These are phyloP conservation scores for Smutsia temminckii DNA, from an alignment of 2,797 vertebrate genomes.

Conservation along the genomic window DNA sequence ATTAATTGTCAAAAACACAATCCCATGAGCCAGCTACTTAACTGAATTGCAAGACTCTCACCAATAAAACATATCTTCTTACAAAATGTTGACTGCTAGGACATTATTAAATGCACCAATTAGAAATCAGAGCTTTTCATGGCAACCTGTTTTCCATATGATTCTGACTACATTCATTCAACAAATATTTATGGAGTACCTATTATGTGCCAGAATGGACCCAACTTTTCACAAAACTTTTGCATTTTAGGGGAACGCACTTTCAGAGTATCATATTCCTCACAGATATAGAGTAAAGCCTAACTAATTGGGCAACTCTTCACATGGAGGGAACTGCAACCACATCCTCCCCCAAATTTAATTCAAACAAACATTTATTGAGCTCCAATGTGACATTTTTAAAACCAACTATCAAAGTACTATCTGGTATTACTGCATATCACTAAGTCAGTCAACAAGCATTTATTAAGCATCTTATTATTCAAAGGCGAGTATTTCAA, in stretches of 20 bases:
- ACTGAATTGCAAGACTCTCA: background rate
- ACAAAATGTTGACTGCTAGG: background rate
- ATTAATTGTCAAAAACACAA: constrained; percentile 46
- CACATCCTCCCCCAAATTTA: background rate
- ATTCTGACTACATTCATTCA: constrained; percentile 16
- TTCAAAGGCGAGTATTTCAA: background rate
- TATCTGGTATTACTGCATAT: background rate
- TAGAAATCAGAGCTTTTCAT: background rate
- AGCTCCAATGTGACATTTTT: background rate
- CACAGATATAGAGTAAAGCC: background rate
- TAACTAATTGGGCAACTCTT: background rate
- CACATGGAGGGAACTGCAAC: background rate
- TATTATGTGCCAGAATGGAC: background rate
- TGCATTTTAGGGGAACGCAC: background rate
- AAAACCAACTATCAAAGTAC: constrained; percentile 20
- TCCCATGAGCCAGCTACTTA: constrained; percentile 50
- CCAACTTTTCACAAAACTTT: background rate
- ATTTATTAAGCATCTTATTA: background rate
- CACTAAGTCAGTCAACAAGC: background rate
- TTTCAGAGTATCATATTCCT: background rate
- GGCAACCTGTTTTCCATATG: background rate
- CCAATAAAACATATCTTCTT: constrained; percentile 49
- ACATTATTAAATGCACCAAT: background rate
- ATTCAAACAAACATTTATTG: background rate
- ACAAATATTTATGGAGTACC: background rate